Evolutionary conservation across 2,113 vertebrate genomes (phyloP), one percentile per base, ranked within the genome.

Genomic region (Ictidomys tridecemlineatus): DNA sequence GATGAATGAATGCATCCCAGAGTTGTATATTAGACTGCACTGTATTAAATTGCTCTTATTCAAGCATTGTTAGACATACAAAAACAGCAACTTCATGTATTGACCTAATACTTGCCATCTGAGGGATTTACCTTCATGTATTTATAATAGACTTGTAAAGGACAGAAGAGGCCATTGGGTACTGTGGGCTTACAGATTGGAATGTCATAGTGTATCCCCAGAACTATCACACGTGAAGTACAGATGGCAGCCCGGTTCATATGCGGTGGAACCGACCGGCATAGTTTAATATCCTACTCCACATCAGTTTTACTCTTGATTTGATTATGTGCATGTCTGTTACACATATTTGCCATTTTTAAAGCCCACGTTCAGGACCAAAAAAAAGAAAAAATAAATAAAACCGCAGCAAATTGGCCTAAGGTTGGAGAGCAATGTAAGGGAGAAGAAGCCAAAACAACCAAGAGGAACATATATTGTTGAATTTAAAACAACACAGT

Each of bases 401-500:
- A 79, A 82, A 80, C 1, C 89, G 80, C 84, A 80, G 89, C 72
- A 96, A 95, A 97, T 85, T 90, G 56, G 37, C 53, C 32, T 30
- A 26, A 69, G 48, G 28, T 37, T 86, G 76, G 58, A 85, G 53
- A 76, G n/a, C 70, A 96, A 45, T 63, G 11, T n/a, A 83, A 32
- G 28, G 39, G 63, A 93, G 45, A 96, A 5, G 22, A 56, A 45
- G 45, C 45, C 58, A 42, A 76, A 83, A 76, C 69, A 88, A 91
- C n/a, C 4, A 8, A 73, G 94, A 63, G 51, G 65, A 92, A 45
- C 76, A 88, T 85, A 87, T 58, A 93, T 78, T 85, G 76, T 82
- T 95, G 82, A 77, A 89, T 97, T 97, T 97, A 95, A 97, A 97
- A 96, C 92, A 98, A 98, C 96, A 96, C 73, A 96, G 84, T 94